These are phyloP conservation scores for Hoplodrina ambigua DNA, from an alignment of 2,888 invertebrate species.

Conservation along the genomic window DNA sequence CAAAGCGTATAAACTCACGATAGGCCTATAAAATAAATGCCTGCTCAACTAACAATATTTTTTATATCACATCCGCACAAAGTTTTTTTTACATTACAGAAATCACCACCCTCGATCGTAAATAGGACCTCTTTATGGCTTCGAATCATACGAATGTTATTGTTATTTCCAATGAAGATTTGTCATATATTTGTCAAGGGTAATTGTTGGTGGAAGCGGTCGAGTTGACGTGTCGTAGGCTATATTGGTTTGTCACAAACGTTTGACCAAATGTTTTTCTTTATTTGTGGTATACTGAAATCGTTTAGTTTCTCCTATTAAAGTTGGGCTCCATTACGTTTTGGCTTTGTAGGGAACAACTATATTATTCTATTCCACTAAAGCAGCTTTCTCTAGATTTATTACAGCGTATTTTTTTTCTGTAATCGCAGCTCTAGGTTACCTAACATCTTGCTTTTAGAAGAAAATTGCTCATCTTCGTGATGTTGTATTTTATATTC, in stretches of 20 bases:
- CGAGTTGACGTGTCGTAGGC: conserved; percentile 46
- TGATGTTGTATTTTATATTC: conserved; percentile 50
- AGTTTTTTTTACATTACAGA: conserved; percentile 67
- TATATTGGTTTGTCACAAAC: conserved; percentile 35
- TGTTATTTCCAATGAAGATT: conserved; percentile 68
- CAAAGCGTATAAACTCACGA: conserved; percentile 71
- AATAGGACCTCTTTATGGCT: conserved; percentile 70
- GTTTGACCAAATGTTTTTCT: conserved; percentile 40
- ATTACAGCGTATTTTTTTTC: conserved; percentile 44
- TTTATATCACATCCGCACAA: conserved; percentile 70
- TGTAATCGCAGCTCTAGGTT: conserved; percentile 24
- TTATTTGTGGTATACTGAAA: conserved; percentile 36
- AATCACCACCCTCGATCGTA: conserved; percentile 69
- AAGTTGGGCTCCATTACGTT: conserved; percentile 35
- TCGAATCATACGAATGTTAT: conserved; percentile 70
- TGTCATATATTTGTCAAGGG: conserved; percentile 61
- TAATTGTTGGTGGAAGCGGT: conserved; percentile 51
- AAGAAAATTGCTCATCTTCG: conserved; percentile 43
- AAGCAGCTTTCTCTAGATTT: conserved; percentile 46
- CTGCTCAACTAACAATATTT: conserved; percentile 75
- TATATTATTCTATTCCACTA: conserved; percentile 51
- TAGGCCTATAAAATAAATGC: conserved; percentile 79
- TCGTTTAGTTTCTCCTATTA: conserved; percentile 51
- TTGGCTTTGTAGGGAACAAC: conserved; percentile 30
- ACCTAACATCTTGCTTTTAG: conserved; percentile 44